Conservation (phyloP, 2,888 invertebrate species). For the Panorpa germanica region DNA sequence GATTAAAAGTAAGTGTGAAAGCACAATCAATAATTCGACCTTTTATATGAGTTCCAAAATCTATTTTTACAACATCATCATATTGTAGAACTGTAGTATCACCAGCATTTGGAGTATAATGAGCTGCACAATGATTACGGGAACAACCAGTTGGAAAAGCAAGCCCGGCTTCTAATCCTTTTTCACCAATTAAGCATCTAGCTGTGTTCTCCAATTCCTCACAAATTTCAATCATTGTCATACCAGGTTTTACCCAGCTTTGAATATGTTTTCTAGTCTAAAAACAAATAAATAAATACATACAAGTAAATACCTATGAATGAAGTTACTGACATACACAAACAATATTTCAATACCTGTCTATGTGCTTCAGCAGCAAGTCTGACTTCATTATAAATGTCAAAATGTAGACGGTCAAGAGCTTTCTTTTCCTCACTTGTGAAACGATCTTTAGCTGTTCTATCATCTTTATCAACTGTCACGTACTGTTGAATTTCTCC, state of each 20-base stretch:
- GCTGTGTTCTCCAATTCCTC: constrained; percentile 89
- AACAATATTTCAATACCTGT: too few species aligned
- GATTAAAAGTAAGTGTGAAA: constrained; percentile 92
- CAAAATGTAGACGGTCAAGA: constrained; percentile 75
- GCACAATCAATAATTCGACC: constrained; percentile 98
- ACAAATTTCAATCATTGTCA: constrained; percentile 98
- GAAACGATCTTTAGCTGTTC: constrained; percentile 72
- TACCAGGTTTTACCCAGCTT: constrained; percentile 90
- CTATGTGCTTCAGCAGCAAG: constrained; percentile 96
- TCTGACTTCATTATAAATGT: constrained; percentile 86
- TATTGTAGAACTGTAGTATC: constrained; percentile 86
- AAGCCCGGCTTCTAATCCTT: constrained; percentile 83
- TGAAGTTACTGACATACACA: too few species aligned
- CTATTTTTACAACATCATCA: constrained; percentile 97
- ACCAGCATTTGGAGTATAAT: constrained; percentile 98
- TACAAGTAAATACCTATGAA: too few species aligned
- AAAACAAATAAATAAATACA: constrained; percentile 13
- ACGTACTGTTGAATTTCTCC: constrained; percentile 80
- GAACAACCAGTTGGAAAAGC: constrained; percentile 98
- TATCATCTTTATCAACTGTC: constrained; percentile 51
- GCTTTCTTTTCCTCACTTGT: constrained; percentile 76
- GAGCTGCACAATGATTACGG: constrained; percentile 97
- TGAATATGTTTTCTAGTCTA: constrained; percentile 82
- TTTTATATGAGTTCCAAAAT: constrained; percentile 96
- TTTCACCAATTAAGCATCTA: constrained; percentile 80